Evolutionary conservation across 2,888 invertebrate genomes (phyloP), one percentile per base, ranked within the genome.

Genomic region (Koerneria pararmatus): DNA sequence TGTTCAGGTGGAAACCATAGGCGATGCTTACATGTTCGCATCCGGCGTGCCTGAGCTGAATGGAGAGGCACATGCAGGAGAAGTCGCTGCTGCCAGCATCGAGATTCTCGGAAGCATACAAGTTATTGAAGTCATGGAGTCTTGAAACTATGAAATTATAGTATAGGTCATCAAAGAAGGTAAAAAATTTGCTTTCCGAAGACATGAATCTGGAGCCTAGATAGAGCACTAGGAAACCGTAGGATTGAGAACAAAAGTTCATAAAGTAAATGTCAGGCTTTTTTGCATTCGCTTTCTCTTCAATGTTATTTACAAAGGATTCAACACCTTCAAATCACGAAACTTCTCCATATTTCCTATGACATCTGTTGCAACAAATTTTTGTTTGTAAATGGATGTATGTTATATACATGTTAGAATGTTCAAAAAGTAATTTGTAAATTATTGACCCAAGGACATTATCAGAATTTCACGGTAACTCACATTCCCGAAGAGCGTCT

Each of bases 1-100:
- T n/a, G 31, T 71, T 57, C 57, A 71, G 69, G 69, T 73, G 15
- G 74, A 72, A 61, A 73, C 75, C 0, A 75, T 73, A 51, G 73
- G 73, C 46, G 75, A 73, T 54, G 75, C 73, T 1, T 73, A 75
- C 63, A 72, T 73, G 73, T 73, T 70, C 60, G 75, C 73, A 0
- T 73, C 73, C 19, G 75, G 75, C 2, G 67, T 75, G 41, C 75
- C 75, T 0, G 72, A 72, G 1, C n/a, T 67, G 22, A 75, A 75
- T 49, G 70, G 72, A 24, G 57, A 68, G 27, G 37, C 68, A 11
- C 75, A 75, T 57, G 75, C 72, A 31, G 75, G 73, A 54, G 75
- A 75, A 59, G 75, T 75, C 15, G 66, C 73, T n/a, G 67, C 69
- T 29, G 73, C 73, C 0, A 69, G 71, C 49, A 54, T 69, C n/a